A percentile compares a stretch with the other conserved stretches of the same genome.
phyloP scores from a whole-genome alignment of 2,888 invertebrate genomes.

The Lydus trimaculatus region DNA sequence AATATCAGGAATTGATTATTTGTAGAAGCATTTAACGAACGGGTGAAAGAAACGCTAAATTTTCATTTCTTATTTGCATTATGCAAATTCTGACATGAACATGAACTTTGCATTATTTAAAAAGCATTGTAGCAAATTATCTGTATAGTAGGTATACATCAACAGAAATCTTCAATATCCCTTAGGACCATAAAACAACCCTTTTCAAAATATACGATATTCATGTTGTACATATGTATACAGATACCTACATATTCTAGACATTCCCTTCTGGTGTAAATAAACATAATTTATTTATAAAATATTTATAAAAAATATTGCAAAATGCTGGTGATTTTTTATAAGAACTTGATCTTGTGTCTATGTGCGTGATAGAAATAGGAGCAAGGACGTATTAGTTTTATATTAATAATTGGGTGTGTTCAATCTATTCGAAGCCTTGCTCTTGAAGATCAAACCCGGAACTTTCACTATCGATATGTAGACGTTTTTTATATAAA shows the following conservation, averaged over 20 bases:
- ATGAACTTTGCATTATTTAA: background rate
- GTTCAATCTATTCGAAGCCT: background rate
- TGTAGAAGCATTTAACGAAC: background rate
- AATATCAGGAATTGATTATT: too few species aligned
- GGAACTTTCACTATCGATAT: conserved; percentile 4
- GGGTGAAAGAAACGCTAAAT: background rate
- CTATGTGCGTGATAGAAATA: background rate
- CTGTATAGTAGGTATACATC: background rate
- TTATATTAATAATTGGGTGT: background rate
- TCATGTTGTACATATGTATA: background rate
- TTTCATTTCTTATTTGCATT: background rate
- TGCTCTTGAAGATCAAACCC: conserved; percentile 4
- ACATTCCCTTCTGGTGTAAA: background rate
- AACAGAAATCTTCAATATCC: background rate
- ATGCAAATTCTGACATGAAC: background rate
- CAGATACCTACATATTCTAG: background rate
- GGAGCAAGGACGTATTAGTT: background rate
- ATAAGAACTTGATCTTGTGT: background rate
- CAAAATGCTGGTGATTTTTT: background rate
- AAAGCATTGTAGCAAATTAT: background rate
- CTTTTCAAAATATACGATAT: background rate
- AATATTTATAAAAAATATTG: background rate
- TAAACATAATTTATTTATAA: background rate
- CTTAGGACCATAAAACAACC: background rate
- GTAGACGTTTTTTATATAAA: background rate